These are phyloP conservation scores for Pseudomugil gertrudae DNA, from an alignment of 2,797 vertebrate species.

Conservation along the genomic window DNA sequence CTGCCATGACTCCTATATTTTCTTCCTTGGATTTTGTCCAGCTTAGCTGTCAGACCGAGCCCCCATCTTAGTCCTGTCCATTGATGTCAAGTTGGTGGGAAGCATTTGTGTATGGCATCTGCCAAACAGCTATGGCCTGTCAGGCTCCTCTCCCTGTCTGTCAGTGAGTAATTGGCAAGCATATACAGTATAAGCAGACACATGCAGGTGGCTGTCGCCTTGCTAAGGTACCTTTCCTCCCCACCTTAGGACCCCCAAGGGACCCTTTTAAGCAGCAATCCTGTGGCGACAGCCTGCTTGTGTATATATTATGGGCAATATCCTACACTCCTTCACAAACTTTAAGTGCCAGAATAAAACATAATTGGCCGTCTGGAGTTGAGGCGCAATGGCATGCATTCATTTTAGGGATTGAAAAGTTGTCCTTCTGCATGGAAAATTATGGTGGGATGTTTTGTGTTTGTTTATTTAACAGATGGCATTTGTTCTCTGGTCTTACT, in stretches of 20 bases:
- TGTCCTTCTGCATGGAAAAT: conserved; percentile 58
- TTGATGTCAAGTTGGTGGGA: conserved; percentile 63
- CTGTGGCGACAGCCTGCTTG: conserved; percentile 75
- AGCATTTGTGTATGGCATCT: conserved; percentile 77
- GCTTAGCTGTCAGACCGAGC: conserved; percentile 76
- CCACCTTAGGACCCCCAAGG: conserved; percentile 76
- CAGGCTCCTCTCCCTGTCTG: conserved; percentile 72
- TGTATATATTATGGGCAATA: conserved; percentile 84
- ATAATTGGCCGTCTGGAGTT: conserved; percentile 86
- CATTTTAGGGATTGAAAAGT: conserved; percentile 71
- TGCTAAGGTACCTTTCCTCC: conserved; percentile 70
- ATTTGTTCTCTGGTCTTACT: conserved; percentile 78
- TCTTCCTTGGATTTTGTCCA: conserved; percentile 73
- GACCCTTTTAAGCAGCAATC: conserved; percentile 78
- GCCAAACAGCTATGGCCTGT: conserved; percentile 77
- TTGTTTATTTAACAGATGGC: conserved; percentile 86
- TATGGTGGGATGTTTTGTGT: conserved; percentile 63
- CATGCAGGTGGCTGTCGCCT: conserved; percentile 79
- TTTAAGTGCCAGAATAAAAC: conserved; percentile 85
- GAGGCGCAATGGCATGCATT: conserved; percentile 69
- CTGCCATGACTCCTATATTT: conserved; percentile 68
- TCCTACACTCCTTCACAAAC: conserved; percentile 80
- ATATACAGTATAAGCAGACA: conserved; percentile 73
- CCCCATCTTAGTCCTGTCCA: conserved; percentile 61
- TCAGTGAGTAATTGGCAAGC: conserved; percentile 84